phyloP scores from a whole-genome alignment of 2,113 vertebrate genomes.

The Platanista minor region DNA sequence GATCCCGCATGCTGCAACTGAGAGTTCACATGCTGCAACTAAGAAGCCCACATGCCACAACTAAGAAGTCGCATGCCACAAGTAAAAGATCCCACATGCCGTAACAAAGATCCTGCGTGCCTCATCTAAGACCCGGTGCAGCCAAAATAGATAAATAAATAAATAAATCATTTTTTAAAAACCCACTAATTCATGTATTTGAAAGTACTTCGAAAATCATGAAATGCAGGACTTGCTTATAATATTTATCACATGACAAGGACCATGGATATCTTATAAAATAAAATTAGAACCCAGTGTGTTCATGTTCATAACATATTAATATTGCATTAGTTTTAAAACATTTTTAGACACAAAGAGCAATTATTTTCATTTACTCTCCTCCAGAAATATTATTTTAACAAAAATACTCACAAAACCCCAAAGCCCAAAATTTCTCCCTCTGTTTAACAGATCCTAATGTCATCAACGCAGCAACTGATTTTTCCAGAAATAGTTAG shows the following conservation, averaged over 20 bases:
- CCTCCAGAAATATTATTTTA: constrained; percentile 27
- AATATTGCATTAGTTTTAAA: background rate
- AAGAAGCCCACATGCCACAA: no score
- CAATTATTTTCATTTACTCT: background rate
- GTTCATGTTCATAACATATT: background rate
- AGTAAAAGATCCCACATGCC: no score
- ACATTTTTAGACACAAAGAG: background rate
- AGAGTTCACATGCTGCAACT: no score
- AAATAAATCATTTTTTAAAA: rapidly evolving
- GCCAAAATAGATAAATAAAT: no score
- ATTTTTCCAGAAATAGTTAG: background rate
- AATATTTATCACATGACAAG: background rate
- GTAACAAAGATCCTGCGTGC: no score
- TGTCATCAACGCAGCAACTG: background rate
- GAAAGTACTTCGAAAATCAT: constrained; percentile 12
- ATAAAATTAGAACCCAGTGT: background rate
- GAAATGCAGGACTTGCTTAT: background rate
- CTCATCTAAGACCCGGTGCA: no score
- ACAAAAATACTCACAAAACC: background rate
- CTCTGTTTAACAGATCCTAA: background rate
- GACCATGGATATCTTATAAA: background rate
- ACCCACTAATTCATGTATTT: background rate
- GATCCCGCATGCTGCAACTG: no score
- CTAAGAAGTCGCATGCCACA: no score
- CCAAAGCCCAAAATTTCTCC: background rate